These are phyloP conservation scores for Pyrocephalus nanus DNA, from an alignment of 2,797 vertebrate genomes.

Conservation along the genomic window DNA sequence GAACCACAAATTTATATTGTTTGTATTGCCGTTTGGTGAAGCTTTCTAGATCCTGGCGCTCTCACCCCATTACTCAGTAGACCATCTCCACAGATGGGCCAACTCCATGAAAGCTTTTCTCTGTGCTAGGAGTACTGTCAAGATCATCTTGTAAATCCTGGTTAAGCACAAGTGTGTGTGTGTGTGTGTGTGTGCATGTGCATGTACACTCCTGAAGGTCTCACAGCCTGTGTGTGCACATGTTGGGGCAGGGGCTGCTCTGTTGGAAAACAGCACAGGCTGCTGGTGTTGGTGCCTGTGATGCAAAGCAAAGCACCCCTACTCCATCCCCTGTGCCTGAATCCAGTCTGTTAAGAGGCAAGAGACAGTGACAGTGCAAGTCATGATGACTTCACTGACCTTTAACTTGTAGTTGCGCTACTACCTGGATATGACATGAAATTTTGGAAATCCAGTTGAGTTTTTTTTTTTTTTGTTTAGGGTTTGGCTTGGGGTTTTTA, in stretches of 20 bases:
- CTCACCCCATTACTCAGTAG: neutral
- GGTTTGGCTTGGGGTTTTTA: neutral
- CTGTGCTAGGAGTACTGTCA: neutral
- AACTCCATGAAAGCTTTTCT: neutral
- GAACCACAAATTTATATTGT: neutral
- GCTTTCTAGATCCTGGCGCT: neutral
- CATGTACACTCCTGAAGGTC: neutral
- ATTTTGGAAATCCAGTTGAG: neutral
- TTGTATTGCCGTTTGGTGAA: neutral
- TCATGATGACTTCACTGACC: neutral
- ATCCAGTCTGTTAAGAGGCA: neutral
- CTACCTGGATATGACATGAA: neutral
- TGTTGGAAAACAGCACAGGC: neutral
- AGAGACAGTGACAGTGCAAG: neutral
- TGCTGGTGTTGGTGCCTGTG: neutral
- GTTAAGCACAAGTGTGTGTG: rapidly evolving
- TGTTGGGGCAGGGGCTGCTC: neutral
- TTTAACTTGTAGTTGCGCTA: neutral
- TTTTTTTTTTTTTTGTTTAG: rapidly evolving
- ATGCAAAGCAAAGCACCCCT: neutral
- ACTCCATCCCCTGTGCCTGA: neutral
- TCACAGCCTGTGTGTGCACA: neutral
- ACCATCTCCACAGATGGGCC: neutral
- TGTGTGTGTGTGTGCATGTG: rapidly evolving
- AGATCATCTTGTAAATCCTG: neutral